Evolutionary conservation across 2,113 vertebrate species (phyloP).

Genomic region (Eolophus roseicapilla): DNA sequence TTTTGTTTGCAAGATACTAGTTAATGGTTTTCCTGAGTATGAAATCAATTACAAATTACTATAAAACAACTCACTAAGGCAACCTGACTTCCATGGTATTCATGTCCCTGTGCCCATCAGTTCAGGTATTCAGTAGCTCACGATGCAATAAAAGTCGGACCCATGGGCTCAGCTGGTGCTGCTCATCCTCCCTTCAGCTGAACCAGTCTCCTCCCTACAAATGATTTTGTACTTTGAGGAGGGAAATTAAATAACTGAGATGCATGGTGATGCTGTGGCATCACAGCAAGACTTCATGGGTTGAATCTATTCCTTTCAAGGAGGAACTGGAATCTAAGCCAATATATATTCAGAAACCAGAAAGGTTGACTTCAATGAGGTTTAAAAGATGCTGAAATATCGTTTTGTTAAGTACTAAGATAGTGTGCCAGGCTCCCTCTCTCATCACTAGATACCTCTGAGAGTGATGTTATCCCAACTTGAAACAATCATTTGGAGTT

Average conservation of each 20-base stretch:
- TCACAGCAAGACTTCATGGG: neutral
- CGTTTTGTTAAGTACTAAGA: neutral
- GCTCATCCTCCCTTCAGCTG: neutral
- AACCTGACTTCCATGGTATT: neutral
- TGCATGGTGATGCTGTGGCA: neutral
- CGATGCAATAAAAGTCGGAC: neutral
- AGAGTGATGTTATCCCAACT: neutral
- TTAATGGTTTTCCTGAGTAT: neutral
- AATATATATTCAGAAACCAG: neutral
- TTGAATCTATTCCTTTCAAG: neutral
- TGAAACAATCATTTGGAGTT: neutral
- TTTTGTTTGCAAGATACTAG: neutral
- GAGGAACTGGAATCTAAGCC: neutral
- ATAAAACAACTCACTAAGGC: neutral
- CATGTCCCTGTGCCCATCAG: neutral
- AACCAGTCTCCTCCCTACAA: neutral
- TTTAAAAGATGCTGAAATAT: neutral
- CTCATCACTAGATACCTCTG: neutral
- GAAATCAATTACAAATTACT: neutral
- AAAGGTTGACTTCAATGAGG: neutral
- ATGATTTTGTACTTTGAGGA: neutral
- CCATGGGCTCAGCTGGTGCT: neutral
- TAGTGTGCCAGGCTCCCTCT: neutral
- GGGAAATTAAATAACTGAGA: neutral
- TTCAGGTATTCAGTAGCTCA: neutral